A percentile compares a stretch with the other conserved stretches of the same genome.
Conservation (phyloP, 2,888 invertebrate species). For the Dioctria rufipes region DNA sequence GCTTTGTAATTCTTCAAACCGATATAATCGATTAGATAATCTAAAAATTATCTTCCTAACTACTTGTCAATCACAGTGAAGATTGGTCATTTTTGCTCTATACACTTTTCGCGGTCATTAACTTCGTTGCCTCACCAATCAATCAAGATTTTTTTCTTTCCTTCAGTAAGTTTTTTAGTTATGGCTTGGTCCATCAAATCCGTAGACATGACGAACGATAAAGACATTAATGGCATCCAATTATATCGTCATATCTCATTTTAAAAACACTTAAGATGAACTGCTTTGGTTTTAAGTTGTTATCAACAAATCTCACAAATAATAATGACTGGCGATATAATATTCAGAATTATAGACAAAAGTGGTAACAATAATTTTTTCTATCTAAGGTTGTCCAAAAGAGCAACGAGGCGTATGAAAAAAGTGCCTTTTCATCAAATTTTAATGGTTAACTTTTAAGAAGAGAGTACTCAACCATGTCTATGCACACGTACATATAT, state of each 20-base stretch:
- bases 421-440: conserved; percentile 28
- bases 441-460: conserved; percentile 35
- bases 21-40: conserved; percentile 50
- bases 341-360: conserved; percentile 27
- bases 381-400: not conserved
- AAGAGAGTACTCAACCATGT: not conserved
- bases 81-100: not conserved
- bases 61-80: conserved; percentile 34
- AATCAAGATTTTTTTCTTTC: conserved; percentile 15
- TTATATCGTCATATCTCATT: conserved; percentile 47
- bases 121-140: conserved; percentile 20
- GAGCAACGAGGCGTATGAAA: conserved; percentile 19
- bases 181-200: conserved; percentile 6
- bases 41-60: conserved; percentile 11
- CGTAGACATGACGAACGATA: conserved; percentile 6
- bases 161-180: not conserved
- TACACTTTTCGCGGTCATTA: conserved; percentile 19
- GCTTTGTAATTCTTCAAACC: conserved; percentile 27
- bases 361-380: conserved; percentile 1
- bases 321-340: conserved; percentile 40
- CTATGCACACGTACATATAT: not conserved
- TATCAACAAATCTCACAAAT: conserved; percentile 26
- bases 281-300: conserved; percentile 6
- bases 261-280: conserved; percentile 48
- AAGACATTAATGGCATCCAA: conserved; percentile 50